A percentile compares a stretch with the other conserved stretches of the same genome.
Conservation (phyloP, 2,113 vertebrate species). For the Zonotrichia leucophrys region DNA sequence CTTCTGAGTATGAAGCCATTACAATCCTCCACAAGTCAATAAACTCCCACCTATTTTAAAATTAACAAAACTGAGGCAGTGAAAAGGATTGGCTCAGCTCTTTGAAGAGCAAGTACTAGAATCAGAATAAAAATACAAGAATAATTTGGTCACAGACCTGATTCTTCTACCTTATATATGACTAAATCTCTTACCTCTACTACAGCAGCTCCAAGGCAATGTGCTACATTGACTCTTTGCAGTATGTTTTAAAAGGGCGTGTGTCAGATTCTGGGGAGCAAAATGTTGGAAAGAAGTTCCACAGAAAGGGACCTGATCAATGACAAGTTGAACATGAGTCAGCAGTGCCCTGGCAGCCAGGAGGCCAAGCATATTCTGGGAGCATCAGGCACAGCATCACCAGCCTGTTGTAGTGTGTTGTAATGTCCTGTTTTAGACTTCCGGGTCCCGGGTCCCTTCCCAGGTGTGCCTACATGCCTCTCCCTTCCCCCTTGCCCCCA, state of each 20-base stretch:
- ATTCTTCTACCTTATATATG: background rate
- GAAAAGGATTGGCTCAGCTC: background rate
- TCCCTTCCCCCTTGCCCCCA: too few relatives aligned
- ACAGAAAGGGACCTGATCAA: rapidly evolving
- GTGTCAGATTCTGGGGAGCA: background rate
- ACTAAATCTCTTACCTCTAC: background rate
- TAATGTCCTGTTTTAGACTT: too few relatives aligned
- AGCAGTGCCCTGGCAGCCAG: background rate
- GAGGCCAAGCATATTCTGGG: rapidly evolving
- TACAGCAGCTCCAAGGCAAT: background rate
- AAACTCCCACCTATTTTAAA: background rate
- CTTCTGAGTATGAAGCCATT: background rate
- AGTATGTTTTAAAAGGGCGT: background rate
- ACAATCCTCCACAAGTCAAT: background rate
- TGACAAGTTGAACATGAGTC: rapidly evolving
- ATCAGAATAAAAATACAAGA: background rate
- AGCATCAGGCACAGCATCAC: background rate
- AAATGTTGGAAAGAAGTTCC: background rate
- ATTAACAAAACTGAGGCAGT: background rate
- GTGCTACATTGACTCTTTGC: background rate
- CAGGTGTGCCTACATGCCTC: too few relatives aligned
- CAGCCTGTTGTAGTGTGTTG: too few relatives aligned
- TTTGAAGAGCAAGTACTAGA: background rate
- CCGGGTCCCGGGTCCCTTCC: too few relatives aligned
- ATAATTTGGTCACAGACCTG: background rate